Percentiles rank a stretch among this genome's conserved stretches.
phyloP scores from a whole-genome alignment of 1,140 invertebrate species.

The Phymastichus coffea region DNA sequence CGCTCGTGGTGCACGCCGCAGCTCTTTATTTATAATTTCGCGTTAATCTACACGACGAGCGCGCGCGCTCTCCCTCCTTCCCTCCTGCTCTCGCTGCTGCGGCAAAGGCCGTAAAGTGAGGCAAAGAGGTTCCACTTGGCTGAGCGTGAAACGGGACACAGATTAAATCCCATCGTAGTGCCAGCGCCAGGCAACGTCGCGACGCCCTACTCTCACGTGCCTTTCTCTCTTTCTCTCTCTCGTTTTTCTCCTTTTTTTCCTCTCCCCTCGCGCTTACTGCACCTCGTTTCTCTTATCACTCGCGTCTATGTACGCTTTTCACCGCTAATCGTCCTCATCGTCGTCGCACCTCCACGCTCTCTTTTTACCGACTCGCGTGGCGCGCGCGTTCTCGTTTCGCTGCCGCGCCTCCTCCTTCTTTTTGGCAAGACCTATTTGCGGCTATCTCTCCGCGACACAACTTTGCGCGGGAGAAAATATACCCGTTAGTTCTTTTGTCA shows the following conservation, averaged over 20 bases:
- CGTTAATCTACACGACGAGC: slow-evolving; percentile 56
- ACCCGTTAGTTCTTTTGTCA: too few species aligned
- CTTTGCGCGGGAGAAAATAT: too few species aligned
- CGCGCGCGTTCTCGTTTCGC: slow-evolving; percentile 28
- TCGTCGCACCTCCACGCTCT: slow-evolving; percentile 13
- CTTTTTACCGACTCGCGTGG: slow-evolving; percentile 29
- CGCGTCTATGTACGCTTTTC: too few species aligned
- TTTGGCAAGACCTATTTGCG: too few species aligned
- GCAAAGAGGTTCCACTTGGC: slow-evolving; percentile 58
- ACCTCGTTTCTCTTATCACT: slow-evolving; percentile 27
- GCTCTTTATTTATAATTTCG: slow-evolving; percentile 59
- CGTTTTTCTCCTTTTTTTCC: slow-evolving; percentile 10
- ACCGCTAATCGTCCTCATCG: too few species aligned
- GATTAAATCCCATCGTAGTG: slow-evolving; percentile 56
- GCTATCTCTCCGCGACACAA: too few species aligned
- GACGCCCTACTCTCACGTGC: slow-evolving; percentile 32
- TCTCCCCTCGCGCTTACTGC: slow-evolving; percentile 12
- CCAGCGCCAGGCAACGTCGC: slow-evolving; percentile 40
- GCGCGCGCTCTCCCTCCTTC: too few species aligned
- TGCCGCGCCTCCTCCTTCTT: too few species aligned
- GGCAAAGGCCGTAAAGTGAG: slow-evolving; percentile 55
- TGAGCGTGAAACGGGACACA: slow-evolving; percentile 59
- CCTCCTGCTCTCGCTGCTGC: too few species aligned
- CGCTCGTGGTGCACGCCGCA: neutral
- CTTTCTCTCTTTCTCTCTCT: slow-evolving; percentile 17